Conservation (phyloP, 2,888 invertebrate species). For the Drosophila kanekoi region DNA sequence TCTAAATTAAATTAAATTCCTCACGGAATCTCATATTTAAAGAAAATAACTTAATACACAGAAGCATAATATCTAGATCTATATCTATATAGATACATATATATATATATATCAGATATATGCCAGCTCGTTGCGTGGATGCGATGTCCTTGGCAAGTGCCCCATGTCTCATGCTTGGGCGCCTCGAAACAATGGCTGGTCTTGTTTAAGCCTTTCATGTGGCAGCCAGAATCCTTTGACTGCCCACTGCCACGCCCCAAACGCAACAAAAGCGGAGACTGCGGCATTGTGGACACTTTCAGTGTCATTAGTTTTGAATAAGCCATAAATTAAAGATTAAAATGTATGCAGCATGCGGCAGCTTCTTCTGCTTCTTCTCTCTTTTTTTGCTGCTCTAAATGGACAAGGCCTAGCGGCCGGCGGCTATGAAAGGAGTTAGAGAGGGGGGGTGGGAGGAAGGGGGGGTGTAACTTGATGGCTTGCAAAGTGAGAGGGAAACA, state of each 20-base stretch:
- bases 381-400: conserved; percentile 30
- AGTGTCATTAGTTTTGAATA: conserved; percentile 80
- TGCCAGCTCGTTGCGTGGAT: not conserved
- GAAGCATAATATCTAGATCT: too few relatives aligned
- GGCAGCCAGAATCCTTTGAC: conserved; percentile 24
- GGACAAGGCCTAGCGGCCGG: conserved; percentile 33
- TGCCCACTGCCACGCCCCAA: conserved; percentile 14
- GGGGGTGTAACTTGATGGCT: conserved; percentile 26
- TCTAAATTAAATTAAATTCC: too few relatives aligned
- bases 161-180: not conserved
- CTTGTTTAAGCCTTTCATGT: conserved; percentile 15
- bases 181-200: not conserved
- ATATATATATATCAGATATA: not conserved
- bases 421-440: not conserved
- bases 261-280: conserved; percentile 9
- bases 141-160: conserved; percentile 14
- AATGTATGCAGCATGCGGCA: conserved; percentile 64
- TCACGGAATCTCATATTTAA: too few relatives aligned
- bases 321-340: conserved; percentile 80
- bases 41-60: too few relatives aligned
- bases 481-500: conserved; percentile 69
- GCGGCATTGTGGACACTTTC: conserved; percentile 62
- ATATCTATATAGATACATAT: not conserved
- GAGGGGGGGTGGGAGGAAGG: not conserved
- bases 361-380: conserved; percentile 16